These are phyloP conservation scores for Littorina saxatilis DNA, from an alignment of 1,140 invertebrate genomes.

Conservation along the genomic window DNA sequence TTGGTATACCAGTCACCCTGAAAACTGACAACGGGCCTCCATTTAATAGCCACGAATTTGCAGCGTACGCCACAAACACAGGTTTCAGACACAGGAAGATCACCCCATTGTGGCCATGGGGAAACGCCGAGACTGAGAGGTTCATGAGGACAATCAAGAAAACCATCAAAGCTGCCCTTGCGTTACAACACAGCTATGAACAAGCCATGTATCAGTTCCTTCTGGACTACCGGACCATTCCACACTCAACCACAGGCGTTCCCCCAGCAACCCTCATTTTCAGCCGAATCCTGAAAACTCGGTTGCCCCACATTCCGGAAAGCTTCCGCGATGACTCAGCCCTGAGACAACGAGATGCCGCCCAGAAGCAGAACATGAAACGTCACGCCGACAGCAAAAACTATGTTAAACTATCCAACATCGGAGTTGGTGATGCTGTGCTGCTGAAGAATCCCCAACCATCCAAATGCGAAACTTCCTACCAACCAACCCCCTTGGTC, in stretches of 20 bases:
- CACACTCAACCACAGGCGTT: background rate
- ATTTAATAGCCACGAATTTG: too few species aligned
- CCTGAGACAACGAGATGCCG: background rate
- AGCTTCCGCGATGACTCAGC: background rate
- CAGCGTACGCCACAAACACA: background rate
- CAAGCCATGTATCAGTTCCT: background rate
- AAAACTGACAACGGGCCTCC: conserved; percentile 17
- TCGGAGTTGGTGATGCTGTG: background rate
- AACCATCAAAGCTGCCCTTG: background rate
- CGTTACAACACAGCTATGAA: background rate
- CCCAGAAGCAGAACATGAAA: background rate
- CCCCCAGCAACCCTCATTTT: background rate
- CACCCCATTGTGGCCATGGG: conserved; percentile 1
- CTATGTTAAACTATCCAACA: background rate
- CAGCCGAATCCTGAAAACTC: background rate
- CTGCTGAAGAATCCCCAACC: background rate
- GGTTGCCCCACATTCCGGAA: too few species aligned
- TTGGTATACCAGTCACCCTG: conserved; percentile 1
- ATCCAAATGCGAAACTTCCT: background rate
- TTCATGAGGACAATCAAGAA: conserved; percentile 23
- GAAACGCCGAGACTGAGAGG: conserved; percentile 15
- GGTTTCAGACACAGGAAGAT: conserved; percentile 6
- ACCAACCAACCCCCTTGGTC: background rate
- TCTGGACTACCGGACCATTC: background rate
- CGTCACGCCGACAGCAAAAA: background rate